Conservation (phyloP, 35 echinoderm and acorn worm genomes). For the Nesometra sesokonis region DNA sequence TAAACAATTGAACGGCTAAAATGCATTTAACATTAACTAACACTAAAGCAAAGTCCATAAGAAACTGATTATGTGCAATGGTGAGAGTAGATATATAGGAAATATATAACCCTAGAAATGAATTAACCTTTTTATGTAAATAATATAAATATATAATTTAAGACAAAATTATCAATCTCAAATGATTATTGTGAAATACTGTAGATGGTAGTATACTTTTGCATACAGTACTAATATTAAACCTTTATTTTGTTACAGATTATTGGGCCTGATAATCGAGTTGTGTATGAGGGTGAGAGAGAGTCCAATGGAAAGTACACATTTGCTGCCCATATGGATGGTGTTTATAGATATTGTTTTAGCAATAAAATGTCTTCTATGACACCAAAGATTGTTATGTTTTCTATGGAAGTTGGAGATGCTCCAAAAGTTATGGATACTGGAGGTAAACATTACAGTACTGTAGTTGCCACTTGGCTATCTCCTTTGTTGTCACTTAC, state of each 20-base stretch:
- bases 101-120: too few relatives aligned
- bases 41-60: too few relatives aligned
- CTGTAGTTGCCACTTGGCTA: background rate
- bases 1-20: too few relatives aligned
- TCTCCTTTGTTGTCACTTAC: background rate
- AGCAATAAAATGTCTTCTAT: conserved; percentile 98
- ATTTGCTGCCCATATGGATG: conserved; percentile 86
- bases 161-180: too few relatives aligned
- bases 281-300: conserved; percentile 69
- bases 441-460: conserved; percentile 48
- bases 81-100: too few relatives aligned
- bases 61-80: too few relatives aligned
- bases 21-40: too few relatives aligned
- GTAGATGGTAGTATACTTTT: background rate
- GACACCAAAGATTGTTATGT: conserved; percentile 98
- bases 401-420: conserved; percentile 91
- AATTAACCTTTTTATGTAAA: too few relatives aligned
- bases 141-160: too few relatives aligned
- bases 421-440: conserved; percentile 79
- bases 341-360: conserved; percentile 84
- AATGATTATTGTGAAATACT: background rate
- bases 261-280: conserved; percentile 75
- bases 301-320: conserved; percentile 98
- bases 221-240: too few relatives aligned
- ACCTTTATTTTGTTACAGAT: conserved; percentile 34